These are phyloP conservation scores for Colletes latitarsis DNA, from an alignment of 1,140 invertebrate genomes.

Conservation along the genomic window DNA sequence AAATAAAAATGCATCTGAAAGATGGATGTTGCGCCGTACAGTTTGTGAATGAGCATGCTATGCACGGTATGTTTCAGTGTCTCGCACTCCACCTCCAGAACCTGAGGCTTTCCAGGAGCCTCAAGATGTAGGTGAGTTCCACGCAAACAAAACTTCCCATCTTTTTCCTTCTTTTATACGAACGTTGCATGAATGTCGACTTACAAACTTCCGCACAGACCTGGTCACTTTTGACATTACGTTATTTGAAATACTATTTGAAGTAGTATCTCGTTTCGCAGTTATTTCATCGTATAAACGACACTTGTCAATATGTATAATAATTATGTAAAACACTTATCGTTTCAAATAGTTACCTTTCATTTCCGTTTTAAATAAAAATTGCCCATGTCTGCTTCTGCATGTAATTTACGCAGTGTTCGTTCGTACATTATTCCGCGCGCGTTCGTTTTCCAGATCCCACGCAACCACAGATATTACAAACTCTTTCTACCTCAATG, in stretches of 20 bases:
- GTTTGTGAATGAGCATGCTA: conserved; percentile 80
- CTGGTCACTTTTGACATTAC: no score
- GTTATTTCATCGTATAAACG: no score
- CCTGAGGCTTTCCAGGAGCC: conserved; percentile 78
- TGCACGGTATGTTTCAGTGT: conserved; percentile 81
- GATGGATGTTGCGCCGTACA: conserved; percentile 49
- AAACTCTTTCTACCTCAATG: conserved; percentile 78
- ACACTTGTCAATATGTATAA: no score
- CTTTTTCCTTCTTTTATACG: neutral
- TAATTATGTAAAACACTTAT: no score
- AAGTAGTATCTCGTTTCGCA: no score
- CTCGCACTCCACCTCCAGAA: conserved; percentile 79
- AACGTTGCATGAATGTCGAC: conserved; percentile 9
- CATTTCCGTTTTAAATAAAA: no score
- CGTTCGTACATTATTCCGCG: neutral
- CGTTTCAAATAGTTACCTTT: no score
- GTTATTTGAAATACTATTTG: no score
- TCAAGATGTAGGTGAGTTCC: conserved; percentile 77
- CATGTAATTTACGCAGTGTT: neutral
- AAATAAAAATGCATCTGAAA: conserved; percentile 42
- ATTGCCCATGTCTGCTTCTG: no score
- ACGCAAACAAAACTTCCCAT: neutral
- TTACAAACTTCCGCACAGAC: neutral
- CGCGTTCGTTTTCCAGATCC: conserved; percentile 71
- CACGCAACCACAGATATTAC: conserved; percentile 75